Percentiles rank a stretch among this genome's conserved stretches.
Conservation (phyloP, 2,888 invertebrate genomes). For the Tetheella fluctuosa region DNA sequence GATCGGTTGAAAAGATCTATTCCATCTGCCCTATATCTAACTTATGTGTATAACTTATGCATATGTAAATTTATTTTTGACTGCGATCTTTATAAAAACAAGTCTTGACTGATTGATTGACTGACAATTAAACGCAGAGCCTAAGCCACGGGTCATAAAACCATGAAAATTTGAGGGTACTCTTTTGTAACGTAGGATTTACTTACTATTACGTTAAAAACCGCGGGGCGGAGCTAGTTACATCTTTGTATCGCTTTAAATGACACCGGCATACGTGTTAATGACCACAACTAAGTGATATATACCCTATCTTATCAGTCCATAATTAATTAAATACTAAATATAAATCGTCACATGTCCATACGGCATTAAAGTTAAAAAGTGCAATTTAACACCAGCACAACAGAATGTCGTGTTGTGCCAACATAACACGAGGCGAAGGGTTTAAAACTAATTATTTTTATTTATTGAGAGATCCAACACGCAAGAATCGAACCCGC, state of each 20-base stretch:
- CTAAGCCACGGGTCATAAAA: too few species aligned
- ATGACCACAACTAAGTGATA: not conserved
- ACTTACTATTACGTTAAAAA: not conserved
- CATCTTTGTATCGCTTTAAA: not conserved
- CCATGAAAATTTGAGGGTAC: too few species aligned
- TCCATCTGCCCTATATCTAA: too few species aligned
- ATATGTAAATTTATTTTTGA: too few species aligned
- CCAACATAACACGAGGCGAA: conserved; percentile 55
- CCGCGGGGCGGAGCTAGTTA: not conserved
- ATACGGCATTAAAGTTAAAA: conserved; percentile 50
- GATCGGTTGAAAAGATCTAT: too few species aligned
- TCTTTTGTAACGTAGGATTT: too few species aligned
- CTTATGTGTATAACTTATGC: too few species aligned
- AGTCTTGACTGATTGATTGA: too few species aligned
- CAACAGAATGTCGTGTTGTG: conserved; percentile 62
- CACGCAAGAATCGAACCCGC: conserved; percentile 61
- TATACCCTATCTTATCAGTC: conserved; percentile 13
- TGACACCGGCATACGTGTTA: not conserved
- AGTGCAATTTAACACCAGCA: conserved; percentile 64
- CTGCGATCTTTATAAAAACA: too few species aligned
- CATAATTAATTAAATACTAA: conserved; percentile 34
- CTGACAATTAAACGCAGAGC: too few species aligned
- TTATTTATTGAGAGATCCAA: conserved; percentile 68
- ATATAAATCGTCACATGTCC: conserved; percentile 53
- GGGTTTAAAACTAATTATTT: conserved; percentile 71